Percentiles rank a stretch among this genome's conserved stretches.
These are phyloP conservation scores for Sweltsa coloradensis DNA, from an alignment of 1,140 invertebrate species.

Conservation along the genomic window DNA sequence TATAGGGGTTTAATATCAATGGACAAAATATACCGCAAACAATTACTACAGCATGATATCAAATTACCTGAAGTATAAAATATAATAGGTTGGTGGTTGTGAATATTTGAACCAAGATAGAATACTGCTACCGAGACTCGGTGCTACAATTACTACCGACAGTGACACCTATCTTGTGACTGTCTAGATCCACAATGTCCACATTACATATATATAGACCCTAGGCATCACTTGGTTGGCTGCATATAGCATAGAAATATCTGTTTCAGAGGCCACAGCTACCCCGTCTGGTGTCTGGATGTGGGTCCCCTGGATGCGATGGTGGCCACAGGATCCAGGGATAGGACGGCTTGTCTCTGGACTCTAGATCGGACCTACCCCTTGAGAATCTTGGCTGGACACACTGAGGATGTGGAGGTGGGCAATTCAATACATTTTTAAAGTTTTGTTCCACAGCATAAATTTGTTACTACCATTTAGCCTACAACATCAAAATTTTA, in stretches of 20 bases:
- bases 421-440: conserved; percentile 20
- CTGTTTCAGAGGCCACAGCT: conserved; percentile 59
- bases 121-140: background rate
- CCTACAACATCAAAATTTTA: background rate
- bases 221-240: conserved; percentile 5
- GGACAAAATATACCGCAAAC: too few relatives aligned
- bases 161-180: conserved; percentile 6
- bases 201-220: conserved; percentile 8
- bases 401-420: conserved; percentile 72
- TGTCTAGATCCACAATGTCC: conserved; percentile 5
- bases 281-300: conserved; percentile 77
- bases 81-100: too few relatives aligned
- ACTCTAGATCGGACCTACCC: conserved; percentile 66
- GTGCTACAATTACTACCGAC: conserved; percentile 2
- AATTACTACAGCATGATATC: too few relatives aligned
- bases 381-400: conserved; percentile 67
- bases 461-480: too few relatives aligned
- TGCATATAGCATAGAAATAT: conserved; percentile 9
- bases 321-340: conserved; percentile 70
- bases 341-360: conserved; percentile 76
- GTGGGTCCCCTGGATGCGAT: conserved; percentile 58
- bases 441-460: too few relatives aligned
- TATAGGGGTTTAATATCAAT: too few relatives aligned
- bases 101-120: too few relatives aligned
- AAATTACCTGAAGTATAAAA: too few relatives aligned